phyloP scores from a whole-genome alignment of 2,113 vertebrate genomes.

The human region DNA sequence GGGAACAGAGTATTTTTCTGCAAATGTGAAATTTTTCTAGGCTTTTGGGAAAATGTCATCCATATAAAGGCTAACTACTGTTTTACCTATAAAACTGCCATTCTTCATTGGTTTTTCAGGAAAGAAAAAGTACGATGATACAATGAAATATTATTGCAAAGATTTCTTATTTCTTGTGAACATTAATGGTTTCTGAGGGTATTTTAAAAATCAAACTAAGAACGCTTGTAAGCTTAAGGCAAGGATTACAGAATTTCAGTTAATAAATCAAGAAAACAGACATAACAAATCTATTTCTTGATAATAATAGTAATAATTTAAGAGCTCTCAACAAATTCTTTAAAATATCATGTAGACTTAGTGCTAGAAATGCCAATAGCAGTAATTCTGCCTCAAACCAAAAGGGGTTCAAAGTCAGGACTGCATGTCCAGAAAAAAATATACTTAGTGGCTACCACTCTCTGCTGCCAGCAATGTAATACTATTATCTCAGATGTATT shows the following conservation, averaged over 20 bases:
- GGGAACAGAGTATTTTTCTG: conserved; percentile 53
- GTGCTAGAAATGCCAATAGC: not conserved
- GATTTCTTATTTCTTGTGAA: conserved; percentile 4
- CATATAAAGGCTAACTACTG: conserved; percentile 53
- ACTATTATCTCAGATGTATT: not conserved
- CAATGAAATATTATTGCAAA: not conserved
- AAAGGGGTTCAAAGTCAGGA: not conserved
- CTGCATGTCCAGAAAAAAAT: not conserved
- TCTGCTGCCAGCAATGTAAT: not conserved
- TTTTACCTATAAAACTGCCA: conserved; percentile 59
- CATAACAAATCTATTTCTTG: not conserved
- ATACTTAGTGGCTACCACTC: not conserved
- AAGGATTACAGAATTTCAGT: conserved; percentile 4
- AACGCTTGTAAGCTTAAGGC: not conserved
- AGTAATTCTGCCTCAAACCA: not conserved
- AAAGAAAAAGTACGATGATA: not conserved
- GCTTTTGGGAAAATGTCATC: conserved; percentile 57
- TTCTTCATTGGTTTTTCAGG: conserved; percentile 42
- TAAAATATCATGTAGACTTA: not conserved
- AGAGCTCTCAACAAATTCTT: conserved; percentile 1
- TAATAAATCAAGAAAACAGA: conserved; percentile 3
- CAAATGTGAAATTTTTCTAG: conserved; percentile 59
- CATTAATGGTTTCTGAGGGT: conserved; percentile 5
- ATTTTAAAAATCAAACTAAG: not conserved
- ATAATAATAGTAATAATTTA: conserved; percentile 27